Percentiles rank a stretch among this genome's conserved stretches.
Evolutionary conservation across 2,797 vertebrate species (phyloP).

Genomic region (Clamator glandarius): DNA sequence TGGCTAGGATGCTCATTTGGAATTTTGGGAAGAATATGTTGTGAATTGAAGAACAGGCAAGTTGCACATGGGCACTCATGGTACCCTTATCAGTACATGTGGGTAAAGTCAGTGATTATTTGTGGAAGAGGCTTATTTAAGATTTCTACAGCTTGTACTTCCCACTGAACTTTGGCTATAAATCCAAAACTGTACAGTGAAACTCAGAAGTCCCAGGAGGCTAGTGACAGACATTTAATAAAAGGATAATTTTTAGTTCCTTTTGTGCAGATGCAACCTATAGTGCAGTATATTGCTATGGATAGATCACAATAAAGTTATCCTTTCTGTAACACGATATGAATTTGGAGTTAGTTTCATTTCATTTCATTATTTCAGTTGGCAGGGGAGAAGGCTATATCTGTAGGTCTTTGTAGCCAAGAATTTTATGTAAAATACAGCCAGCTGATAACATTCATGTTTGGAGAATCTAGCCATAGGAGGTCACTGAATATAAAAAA

Average conservation of each 20-base stretch:
- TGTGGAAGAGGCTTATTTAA: neutral
- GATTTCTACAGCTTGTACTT: neutral
- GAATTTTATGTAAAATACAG: neutral
- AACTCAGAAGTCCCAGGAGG: neutral
- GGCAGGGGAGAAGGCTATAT: neutral
- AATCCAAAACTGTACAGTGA: neutral
- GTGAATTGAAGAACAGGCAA: neutral
- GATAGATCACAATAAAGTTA: neutral
- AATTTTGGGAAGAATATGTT: neutral
- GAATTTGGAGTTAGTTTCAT: neutral
- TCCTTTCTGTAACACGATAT: neutral
- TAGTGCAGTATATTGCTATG: neutral
- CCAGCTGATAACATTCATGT: neutral
- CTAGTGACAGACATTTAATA: neutral
- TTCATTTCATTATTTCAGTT: neutral
- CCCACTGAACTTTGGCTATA: neutral
- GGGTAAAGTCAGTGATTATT: fast-evolving
- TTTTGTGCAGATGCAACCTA: neutral
- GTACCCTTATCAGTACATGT: neutral
- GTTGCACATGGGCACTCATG: neutral
- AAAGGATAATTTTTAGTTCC: neutral
- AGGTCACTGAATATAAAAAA: neutral
- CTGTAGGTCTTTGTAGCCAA: neutral
- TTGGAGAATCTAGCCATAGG: neutral
- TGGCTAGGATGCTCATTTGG: neutral